Conservation (phyloP, 2,113 vertebrate genomes). For the Halichoerus grypus region DNA sequence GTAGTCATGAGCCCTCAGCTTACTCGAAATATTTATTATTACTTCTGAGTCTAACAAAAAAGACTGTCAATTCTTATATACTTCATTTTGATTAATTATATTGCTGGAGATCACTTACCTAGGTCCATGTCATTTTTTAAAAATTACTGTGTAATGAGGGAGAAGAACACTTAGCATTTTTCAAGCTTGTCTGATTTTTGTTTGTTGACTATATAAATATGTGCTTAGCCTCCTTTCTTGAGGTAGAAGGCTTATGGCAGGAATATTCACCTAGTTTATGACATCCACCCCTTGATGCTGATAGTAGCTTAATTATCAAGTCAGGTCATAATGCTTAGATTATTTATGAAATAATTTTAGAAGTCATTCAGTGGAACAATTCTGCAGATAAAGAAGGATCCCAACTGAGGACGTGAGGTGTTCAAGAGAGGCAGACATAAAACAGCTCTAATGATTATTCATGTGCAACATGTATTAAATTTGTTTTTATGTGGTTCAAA, state of each 20-base stretch:
- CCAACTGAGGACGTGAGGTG: neutral
- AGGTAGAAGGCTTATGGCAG: neutral
- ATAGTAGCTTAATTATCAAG: neutral
- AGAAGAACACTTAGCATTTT: neutral
- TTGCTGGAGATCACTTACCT: neutral
- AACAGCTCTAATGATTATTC: neutral
- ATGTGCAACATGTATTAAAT: conserved; percentile 40
- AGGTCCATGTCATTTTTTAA: neutral
- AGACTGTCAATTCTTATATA: neutral
- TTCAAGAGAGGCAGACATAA: conserved; percentile 47
- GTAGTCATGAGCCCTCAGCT: neutral
- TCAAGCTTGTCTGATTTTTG: neutral
- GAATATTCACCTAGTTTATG: neutral
- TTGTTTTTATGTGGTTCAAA: conserved; percentile 37
- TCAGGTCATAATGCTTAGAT: neutral
- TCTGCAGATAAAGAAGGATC: conserved; percentile 17
- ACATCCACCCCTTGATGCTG: neutral
- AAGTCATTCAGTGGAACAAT: neutral
- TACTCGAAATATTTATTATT: neutral
- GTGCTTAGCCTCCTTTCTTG: neutral
- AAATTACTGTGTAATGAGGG: neutral
- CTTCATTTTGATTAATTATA: conserved; percentile 43
- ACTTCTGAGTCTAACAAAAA: neutral
- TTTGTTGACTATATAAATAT: conserved; percentile 46
- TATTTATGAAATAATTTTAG: conserved; percentile 66